Evolutionary conservation across 2,797 vertebrate species (phyloP).

Genomic region (Chlorospingus flavigularis): DNA sequence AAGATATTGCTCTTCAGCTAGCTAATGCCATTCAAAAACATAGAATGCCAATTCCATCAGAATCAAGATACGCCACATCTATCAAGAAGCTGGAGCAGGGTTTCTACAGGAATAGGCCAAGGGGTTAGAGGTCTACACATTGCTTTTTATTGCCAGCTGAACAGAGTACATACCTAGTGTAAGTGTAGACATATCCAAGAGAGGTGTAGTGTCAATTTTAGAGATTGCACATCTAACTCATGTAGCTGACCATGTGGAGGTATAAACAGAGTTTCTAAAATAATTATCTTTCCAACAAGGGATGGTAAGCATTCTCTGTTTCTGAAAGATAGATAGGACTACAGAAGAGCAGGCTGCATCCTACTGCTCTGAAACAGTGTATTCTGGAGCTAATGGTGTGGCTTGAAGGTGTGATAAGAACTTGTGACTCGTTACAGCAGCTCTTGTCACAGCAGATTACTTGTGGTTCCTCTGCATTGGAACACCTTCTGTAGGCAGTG

Average conservation of each 20-base stretch:
- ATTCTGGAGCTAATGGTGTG: not conserved
- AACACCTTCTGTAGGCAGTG: not conserved
- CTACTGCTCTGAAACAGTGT: not conserved
- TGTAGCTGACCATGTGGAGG: not conserved
- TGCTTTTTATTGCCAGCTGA: not conserved
- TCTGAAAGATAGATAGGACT: not conserved
- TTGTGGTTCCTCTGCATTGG: not conserved
- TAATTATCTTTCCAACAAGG: not conserved
- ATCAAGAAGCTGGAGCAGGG: not conserved
- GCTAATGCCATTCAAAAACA: not conserved
- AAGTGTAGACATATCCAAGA: not conserved
- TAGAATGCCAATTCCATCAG: not conserved
- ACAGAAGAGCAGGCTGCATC: not conserved
- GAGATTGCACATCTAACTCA: not conserved
- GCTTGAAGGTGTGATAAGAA: not conserved
- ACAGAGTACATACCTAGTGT: not conserved
- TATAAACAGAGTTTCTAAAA: not conserved
- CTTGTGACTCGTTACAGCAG: not conserved
- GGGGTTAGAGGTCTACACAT: not conserved
- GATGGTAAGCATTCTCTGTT: not conserved
- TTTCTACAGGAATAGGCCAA: not conserved
- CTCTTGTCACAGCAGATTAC: slow-evolving; percentile 2
- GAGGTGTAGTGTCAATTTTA: not conserved
- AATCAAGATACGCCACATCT: not conserved
- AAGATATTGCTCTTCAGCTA: not conserved